These are phyloP conservation scores for Istiophorus platypterus DNA, from an alignment of 2,113 vertebrate genomes.

Conservation along the genomic window DNA sequence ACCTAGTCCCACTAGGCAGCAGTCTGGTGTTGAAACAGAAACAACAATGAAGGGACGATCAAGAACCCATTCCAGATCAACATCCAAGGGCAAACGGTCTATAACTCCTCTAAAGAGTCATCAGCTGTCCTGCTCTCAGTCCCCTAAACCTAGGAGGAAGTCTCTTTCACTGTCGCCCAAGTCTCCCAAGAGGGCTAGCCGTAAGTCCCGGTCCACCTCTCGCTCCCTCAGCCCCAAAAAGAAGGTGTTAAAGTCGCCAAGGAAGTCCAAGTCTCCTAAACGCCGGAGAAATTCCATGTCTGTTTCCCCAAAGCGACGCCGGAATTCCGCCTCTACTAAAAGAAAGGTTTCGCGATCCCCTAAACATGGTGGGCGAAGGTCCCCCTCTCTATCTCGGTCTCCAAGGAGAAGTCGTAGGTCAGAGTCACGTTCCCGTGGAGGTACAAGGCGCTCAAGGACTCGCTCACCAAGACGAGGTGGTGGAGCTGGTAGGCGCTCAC, in stretches of 20 bases:
- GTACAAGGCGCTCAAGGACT: constrained; percentile 75
- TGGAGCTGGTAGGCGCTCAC: constrained; percentile 70
- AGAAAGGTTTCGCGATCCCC: constrained; percentile 73
- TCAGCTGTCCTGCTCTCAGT: constrained; percentile 63
- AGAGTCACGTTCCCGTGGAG: constrained; percentile 76
- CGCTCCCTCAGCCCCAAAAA: constrained; percentile 75
- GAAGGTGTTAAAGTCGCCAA: constrained; percentile 77
- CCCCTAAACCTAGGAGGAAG: constrained; percentile 72
- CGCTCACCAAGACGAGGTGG: constrained; percentile 73
- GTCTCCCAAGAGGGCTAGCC: constrained; percentile 52
- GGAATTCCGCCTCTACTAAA: constrained; percentile 63
- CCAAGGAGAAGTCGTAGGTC: constrained; percentile 73
- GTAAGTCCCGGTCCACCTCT: constrained; percentile 68
- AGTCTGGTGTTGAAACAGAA: constrained; percentile 30
- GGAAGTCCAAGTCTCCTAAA: constrained; percentile 80
- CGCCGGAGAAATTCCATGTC: constrained; percentile 60
- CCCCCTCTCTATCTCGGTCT: constrained; percentile 73
- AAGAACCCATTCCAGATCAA: constrained; percentile 61
- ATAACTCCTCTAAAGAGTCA: constrained; percentile 61
- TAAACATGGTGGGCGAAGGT: constrained; percentile 66
- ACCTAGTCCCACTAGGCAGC: constrained; percentile 47
- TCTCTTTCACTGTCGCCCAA: constrained; percentile 50
- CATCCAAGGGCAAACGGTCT: constrained; percentile 63
- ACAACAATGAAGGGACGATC: constrained; percentile 50
- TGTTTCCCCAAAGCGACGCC: constrained; percentile 68